Evolutionary conservation across 1,140 invertebrate species (phyloP).

Genomic region (Epicauta chinensis): DNA sequence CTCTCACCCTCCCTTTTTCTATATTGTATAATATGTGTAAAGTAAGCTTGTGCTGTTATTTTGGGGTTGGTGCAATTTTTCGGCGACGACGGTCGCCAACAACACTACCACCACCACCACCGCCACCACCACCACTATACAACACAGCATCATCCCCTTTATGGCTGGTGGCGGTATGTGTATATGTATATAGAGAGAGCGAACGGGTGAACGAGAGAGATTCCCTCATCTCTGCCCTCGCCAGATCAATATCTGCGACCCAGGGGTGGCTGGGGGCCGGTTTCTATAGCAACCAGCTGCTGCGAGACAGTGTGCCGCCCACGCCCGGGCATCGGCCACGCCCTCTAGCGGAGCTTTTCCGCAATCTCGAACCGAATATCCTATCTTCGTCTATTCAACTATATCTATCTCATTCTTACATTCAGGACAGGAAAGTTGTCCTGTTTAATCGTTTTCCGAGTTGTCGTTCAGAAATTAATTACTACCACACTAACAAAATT

Average conservation of each 20-base stretch:
- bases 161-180: no score
- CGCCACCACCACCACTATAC: no score
- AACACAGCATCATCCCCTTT: no score
- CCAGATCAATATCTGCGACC: constrained; percentile 41
- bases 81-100: no score
- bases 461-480: constrained; percentile 40
- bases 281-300: constrained; percentile 40
- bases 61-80: no score
- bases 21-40: no score
- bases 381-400: constrained; percentile 10
- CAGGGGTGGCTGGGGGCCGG: constrained; percentile 32
- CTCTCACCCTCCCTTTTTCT: no score
- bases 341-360: constrained; percentile 20
- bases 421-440: no score
- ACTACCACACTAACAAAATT: constrained; percentile 35
- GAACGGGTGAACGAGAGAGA: constrained; percentile 8
- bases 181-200: no score
- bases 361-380: constrained; percentile 1
- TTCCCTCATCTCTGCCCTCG: constrained; percentile 14
- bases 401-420: no score
- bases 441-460: constrained; percentile 38
- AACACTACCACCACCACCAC: no score
- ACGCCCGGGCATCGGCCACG: constrained; percentile 28
- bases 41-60: no score
- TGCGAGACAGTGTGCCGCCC: constrained; percentile 43